Evolutionary conservation across 2,888 invertebrate species (phyloP), one percentile per base, ranked within the genome.

Genomic region (Agrilus mali): DNA sequence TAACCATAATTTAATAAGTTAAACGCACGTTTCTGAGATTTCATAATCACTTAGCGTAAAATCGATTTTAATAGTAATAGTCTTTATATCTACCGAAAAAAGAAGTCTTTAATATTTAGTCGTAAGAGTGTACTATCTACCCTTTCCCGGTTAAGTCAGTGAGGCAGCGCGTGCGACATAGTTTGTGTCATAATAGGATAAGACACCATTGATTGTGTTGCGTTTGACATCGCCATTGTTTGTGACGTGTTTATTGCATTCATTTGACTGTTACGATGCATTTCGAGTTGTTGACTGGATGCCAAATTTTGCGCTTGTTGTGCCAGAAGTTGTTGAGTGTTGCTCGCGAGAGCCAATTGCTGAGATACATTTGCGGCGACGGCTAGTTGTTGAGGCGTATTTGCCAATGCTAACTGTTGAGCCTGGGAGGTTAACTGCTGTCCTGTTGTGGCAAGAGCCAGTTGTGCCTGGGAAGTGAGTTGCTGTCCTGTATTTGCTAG

Each of bases 141-240:
- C 27, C 27, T 8, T 27, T 27, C 27, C 27, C 27, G 27, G 10
- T 10, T 10, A 27, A 27, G 27, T 27, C 27, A 48, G 42, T 48
- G 53, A n/a, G 49, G 31, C 40, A 53, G 43, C 16, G 61, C 60
- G 53, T 66, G 65, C 43, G 56, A 64, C 44, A 73, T 67, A 48
- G 69, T 70, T 50, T 78, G 78, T 13, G 78, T 77, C 74, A 79
- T 77, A 38, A 80, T 77, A 2, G 80, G 79, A 57, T 77, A 79
- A 1, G 79, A 78, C 38, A 79, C 76, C 56, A 79, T 69, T 2
- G 78, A 74, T 43, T 75, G 75, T 0, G 74, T 71, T 5, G 75
- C 70, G 52, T 75, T 75, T 3, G 76, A 75, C 68, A 77, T 72
- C 4, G 75, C 74, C 13, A 75, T 64, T 20, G 74, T 70, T 53